Conservation (phyloP, 2,113 vertebrate species). For the Pelmatolapia mariae region DNA sequence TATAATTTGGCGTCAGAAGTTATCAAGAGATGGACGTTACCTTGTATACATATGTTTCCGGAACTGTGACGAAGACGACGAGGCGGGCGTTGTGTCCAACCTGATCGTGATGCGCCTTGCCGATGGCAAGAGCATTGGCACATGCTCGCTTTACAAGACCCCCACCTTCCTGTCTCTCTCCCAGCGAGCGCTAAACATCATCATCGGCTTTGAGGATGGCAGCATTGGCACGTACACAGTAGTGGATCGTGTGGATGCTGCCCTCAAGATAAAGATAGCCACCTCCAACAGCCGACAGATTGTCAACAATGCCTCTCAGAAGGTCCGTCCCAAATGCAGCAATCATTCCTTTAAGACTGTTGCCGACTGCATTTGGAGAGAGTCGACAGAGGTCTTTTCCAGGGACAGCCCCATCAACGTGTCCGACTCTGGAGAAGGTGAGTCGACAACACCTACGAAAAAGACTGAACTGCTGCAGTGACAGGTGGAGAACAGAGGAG, state of each 20-base stretch:
- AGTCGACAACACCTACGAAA: constrained; percentile 89
- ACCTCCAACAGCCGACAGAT: constrained; percentile 98
- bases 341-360: constrained; percentile 89
- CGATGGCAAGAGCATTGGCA: constrained; percentile 96
- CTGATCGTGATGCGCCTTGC: constrained; percentile 97
- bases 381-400: constrained; percentile 95
- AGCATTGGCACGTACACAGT: constrained; percentile 98
- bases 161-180: constrained; percentile 92
- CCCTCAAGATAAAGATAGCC: constrained; percentile 97
- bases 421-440: constrained; percentile 84
- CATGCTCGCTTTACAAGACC: constrained; percentile 96
- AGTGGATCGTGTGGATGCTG: constrained; percentile 93
- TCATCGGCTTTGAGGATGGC: constrained; percentile 95
- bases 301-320: constrained; percentile 87
- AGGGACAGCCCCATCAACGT: constrained; percentile 97
- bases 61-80: constrained; percentile 88
- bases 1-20: constrained; percentile 89
- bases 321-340: constrained; percentile 86
- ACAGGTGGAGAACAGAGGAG: constrained; percentile 45
- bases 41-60: constrained; percentile 95
- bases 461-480: constrained; percentile 86
- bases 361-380: constrained; percentile 94
- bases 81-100: constrained; percentile 84
- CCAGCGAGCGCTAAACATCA: constrained; percentile 94
- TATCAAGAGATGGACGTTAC: constrained; percentile 94